phyloP scores from a whole-genome alignment of 2,888 invertebrate species.

The Eulithis testata region DNA sequence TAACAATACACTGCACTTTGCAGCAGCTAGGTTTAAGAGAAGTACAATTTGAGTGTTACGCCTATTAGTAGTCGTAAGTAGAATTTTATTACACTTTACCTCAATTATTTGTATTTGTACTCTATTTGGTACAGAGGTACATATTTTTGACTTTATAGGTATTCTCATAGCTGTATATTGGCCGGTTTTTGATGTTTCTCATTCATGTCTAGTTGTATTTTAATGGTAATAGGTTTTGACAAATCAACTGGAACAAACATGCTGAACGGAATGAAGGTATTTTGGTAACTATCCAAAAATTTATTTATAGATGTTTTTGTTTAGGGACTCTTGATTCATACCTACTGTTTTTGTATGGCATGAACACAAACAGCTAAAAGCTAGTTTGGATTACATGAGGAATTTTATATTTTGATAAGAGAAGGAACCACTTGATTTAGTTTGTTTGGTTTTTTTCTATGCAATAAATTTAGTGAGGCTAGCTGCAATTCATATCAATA shows the following conservation, averaged over 20 bases:
- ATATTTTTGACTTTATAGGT: constrained; percentile 47
- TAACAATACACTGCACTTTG: constrained; percentile 23
- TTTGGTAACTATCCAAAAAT: not conserved
- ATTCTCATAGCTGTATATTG: constrained; percentile 47
- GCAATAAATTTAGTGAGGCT: constrained; percentile 64
- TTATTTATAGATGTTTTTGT: constrained; percentile 11
- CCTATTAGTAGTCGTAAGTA: constrained; percentile 44
- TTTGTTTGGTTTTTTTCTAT: constrained; percentile 39
- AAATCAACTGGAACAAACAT: constrained; percentile 16
- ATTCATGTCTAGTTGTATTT: constrained; percentile 28
- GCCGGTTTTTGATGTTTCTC: constrained; percentile 37
- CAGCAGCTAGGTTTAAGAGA: constrained; percentile 40
- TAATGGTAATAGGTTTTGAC: constrained; percentile 25
- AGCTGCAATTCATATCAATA: constrained; percentile 66
- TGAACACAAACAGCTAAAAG: constrained; percentile 26
- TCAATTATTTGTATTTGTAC: constrained; percentile 39
- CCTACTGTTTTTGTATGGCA: constrained; percentile 8
- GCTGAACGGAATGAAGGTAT: constrained; percentile 2
- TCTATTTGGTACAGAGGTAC: constrained; percentile 42
- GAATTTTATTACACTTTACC: constrained; percentile 37
- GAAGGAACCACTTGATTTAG: constrained; percentile 32
- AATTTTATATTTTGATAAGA: constrained; percentile 26
- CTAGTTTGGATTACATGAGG: constrained; percentile 23
- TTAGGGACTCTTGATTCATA: constrained; percentile 12
- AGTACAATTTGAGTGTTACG: constrained; percentile 44